Percentiles rank a stretch among this genome's conserved stretches.
phyloP scores from a whole-genome alignment of 2,888 invertebrate genomes.

The Allacma fusca region DNA sequence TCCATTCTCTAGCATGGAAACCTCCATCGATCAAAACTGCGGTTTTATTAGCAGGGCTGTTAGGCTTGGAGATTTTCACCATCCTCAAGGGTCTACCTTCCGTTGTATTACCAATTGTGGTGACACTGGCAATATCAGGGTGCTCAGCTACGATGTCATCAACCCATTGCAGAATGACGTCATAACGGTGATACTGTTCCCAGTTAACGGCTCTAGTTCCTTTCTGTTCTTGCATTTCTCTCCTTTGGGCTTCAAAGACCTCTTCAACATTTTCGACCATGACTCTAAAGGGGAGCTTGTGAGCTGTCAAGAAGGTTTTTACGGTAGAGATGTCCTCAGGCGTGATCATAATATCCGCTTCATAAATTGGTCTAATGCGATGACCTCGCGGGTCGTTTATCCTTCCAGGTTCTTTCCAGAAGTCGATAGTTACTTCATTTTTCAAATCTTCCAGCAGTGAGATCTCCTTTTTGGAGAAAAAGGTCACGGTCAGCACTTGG shows the following conservation, averaged over 20 bases:
- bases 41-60: slow-evolving; percentile 26
- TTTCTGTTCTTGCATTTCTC: neutral
- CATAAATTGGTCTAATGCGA: neutral
- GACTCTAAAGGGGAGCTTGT: neutral
- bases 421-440: neutral
- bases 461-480: slow-evolving; percentile 14
- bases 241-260: slow-evolving; percentile 4
- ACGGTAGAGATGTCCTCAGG: slow-evolving; percentile 9
- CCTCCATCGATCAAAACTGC: slow-evolving; percentile 63
- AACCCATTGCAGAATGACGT: slow-evolving; percentile 58
- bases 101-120: slow-evolving; percentile 39
- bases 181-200: slow-evolving; percentile 30
- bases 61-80: slow-evolving; percentile 45
- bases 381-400: neutral
- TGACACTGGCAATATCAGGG: slow-evolving; percentile 54
- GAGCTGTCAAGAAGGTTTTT: neutral
- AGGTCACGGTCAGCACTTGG: slow-evolving; percentile 33
- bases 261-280: slow-evolving; percentile 26
- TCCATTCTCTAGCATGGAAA: slow-evolving; percentile 85
- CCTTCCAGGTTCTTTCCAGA: slow-evolving; percentile 26
- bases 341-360: slow-evolving; percentile 46
- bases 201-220: slow-evolving; percentile 25
- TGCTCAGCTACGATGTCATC: slow-evolving; percentile 54
- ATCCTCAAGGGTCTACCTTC: slow-evolving; percentile 42
- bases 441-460: neutral